phyloP scores from a whole-genome alignment of 1,140 invertebrate species.

The Lasioglossum albipes region DNA sequence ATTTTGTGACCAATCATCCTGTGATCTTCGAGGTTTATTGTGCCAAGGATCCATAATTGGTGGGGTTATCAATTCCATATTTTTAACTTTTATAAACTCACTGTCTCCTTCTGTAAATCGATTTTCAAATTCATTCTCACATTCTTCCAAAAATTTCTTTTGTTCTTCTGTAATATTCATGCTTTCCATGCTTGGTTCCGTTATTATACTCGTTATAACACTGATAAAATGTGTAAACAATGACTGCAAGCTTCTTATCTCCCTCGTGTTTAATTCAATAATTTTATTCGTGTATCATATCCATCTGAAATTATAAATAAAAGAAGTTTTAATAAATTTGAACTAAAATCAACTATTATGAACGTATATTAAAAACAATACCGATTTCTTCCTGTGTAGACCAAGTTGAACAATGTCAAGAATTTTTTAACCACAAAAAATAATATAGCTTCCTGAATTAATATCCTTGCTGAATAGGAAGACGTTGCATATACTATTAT shows the following conservation, averaged over 20 bases:
- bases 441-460: not conserved
- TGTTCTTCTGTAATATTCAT: conserved; percentile 55
- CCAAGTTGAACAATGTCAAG: not conserved
- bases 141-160: conserved; percentile 78
- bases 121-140: conserved; percentile 80
- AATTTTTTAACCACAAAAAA: not conserved
- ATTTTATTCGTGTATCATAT: not conserved
- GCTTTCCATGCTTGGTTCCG: conserved; percentile 21
- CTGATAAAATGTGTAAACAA: not conserved
- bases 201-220: not conserved
- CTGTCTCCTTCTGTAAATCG: conserved; percentile 81
- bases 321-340: not conserved
- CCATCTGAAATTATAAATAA: not conserved
- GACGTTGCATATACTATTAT: conserved; percentile 5
- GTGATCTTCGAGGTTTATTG: conserved; percentile 60
- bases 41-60: conserved; percentile 81
- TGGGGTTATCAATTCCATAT: conserved; percentile 70
- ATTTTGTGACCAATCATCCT: conserved; percentile 67
- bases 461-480: not conserved
- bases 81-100: conserved; percentile 78
- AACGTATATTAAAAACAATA: too few relatives aligned
- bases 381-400: too few relatives aligned
- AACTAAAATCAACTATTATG: not conserved
- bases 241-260: too few relatives aligned
- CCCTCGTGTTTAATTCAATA: not conserved